phyloP scores from a whole-genome alignment of 2,113 vertebrate species.

The Acanthochromis polyacanthus region DNA sequence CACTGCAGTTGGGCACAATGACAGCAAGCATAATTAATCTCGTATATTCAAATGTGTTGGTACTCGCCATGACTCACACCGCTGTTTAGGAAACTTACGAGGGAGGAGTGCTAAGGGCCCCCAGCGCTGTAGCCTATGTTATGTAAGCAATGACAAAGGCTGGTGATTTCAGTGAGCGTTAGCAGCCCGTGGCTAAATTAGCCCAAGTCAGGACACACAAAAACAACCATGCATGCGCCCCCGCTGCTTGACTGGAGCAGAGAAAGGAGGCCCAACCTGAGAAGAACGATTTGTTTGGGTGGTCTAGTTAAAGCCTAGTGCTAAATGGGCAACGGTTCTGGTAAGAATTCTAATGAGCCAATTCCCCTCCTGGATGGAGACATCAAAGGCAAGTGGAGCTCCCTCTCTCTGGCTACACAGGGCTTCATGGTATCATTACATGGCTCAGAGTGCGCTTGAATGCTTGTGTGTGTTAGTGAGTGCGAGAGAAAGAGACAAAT shows the following conservation, averaged over 20 bases:
- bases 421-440: conserved; percentile 65
- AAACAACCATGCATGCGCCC: conserved; percentile 44
- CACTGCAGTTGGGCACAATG: conserved; percentile 13
- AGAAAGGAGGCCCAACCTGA: conserved; percentile 49
- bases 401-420: conserved; percentile 53
- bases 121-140: conserved; percentile 26
- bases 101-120: conserved; percentile 17
- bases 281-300: conserved; percentile 77
- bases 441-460: conserved; percentile 44
- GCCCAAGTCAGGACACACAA: conserved; percentile 35
- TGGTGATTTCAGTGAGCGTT: conserved; percentile 44
- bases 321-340: conserved; percentile 75
- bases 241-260: conserved; percentile 50
- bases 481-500: conserved; percentile 28
- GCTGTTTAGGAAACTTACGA: conserved; percentile 49
- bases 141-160: conserved; percentile 56
- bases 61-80: conserved; percentile 50
- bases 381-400: conserved; percentile 76
- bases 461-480: conserved; percentile 17
- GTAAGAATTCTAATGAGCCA: conserved; percentile 79
- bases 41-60: conserved; percentile 46
- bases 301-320: conserved; percentile 74
- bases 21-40: conserved; percentile 51
- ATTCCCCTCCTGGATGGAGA: conserved; percentile 75
- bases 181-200: conserved; percentile 61